Conservation (phyloP, 2,797 vertebrate genomes). For the Cuniculus paca region DNA sequence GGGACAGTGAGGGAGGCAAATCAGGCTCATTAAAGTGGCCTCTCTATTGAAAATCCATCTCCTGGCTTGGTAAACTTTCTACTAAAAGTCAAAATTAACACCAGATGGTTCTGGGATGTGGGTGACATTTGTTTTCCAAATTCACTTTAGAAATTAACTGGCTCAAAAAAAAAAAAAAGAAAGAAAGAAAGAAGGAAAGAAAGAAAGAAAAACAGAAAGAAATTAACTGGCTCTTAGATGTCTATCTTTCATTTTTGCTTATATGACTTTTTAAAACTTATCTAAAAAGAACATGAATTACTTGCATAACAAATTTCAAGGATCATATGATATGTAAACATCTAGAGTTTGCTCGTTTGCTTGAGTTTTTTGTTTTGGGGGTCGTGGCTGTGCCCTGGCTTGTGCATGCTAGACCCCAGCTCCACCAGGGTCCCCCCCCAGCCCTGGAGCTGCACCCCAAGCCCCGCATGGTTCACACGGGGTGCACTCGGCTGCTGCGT, state of each 20-base stretch:
- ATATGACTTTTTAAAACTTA: conserved; percentile 11
- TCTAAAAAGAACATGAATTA: conserved; percentile 10
- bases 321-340: background rate
- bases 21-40: background rate
- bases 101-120: background rate
- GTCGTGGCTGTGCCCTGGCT: background rate
- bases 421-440: background rate
- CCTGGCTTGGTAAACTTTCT: conserved; percentile 28
- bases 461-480: background rate
- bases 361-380: background rate
- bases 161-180: background rate
- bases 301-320: background rate
- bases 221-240: conserved; percentile 49
- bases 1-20: background rate
- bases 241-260: conserved; percentile 51
- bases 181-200: no score
- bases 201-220: conserved; percentile 7
- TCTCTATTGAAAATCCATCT: background rate
- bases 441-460: background rate
- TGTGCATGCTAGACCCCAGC: background rate
- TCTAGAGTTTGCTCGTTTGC: background rate
- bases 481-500: background rate
- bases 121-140: conserved; percentile 55
- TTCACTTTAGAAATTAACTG: conserved; percentile 44
- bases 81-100: conserved; percentile 53